A percentile compares a stretch with the other conserved stretches of the same genome.
Evolutionary conservation across 1,140 invertebrate genomes (phyloP).

Genomic region (Drosophila dunni): DNA sequence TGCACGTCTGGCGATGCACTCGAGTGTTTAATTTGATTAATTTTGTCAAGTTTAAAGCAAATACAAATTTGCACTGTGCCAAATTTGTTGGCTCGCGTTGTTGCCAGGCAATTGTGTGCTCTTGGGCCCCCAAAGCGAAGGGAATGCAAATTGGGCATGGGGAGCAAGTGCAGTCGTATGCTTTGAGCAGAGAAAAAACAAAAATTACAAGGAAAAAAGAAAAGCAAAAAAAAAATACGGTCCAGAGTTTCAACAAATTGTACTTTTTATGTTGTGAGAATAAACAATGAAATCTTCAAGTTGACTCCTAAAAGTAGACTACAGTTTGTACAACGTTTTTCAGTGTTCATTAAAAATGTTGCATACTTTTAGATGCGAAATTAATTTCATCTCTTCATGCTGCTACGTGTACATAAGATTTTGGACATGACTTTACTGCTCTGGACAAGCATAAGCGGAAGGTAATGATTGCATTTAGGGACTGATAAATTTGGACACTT

Average conservation of each 20-base stretch:
- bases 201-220: constrained; percentile 8
- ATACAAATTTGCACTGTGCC: constrained; percentile 76
- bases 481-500: not conserved
- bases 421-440: not conserved
- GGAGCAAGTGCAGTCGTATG: constrained; percentile 29
- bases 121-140: constrained; percentile 30
- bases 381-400: constrained; percentile 5
- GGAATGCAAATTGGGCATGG: constrained; percentile 58
- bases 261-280: constrained; percentile 17
- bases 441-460: not conserved
- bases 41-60: constrained; percentile 82
- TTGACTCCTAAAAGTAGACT: constrained; percentile 48
- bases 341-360: not conserved
- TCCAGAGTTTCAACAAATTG: constrained; percentile 29
- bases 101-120: constrained; percentile 43
- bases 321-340: constrained; percentile 25
- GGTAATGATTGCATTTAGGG: not conserved
- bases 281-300: constrained; percentile 36
- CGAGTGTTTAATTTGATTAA: constrained; percentile 83
- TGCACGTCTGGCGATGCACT: constrained; percentile 80
- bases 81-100: constrained; percentile 65
- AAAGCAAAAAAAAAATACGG: not conserved
- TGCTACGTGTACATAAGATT: not conserved
- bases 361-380: constrained; percentile 37
- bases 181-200: constrained; percentile 13